Evolutionary conservation across 2,797 vertebrate species (phyloP).

Genomic region (Pangasius larnaudii): DNA sequence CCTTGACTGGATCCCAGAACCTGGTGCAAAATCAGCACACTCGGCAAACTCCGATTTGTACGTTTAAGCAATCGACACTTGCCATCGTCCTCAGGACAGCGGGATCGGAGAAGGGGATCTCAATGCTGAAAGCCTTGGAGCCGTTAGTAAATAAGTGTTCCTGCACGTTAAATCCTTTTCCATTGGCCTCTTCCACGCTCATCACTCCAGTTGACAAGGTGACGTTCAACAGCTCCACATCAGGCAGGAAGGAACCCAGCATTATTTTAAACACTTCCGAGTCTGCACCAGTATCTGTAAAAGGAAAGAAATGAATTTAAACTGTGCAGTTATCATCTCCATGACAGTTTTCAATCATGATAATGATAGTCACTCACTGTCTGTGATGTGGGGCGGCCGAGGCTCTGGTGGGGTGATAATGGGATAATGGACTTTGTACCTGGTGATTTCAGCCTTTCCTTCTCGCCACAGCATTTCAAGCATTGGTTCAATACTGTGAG

Average conservation of each 20-base stretch:
- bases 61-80: conserved; percentile 28
- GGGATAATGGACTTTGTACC: conserved; percentile 77
- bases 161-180: conserved; percentile 66
- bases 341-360: not conserved
- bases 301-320: too few species aligned
- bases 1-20: not conserved
- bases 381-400: conserved; percentile 46
- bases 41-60: not conserved
- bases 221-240: conserved; percentile 75
- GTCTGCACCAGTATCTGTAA: conserved; percentile 66
- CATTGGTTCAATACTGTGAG: conserved; percentile 76
- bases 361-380: conserved; percentile 61
- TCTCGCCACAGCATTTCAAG: conserved; percentile 75
- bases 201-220: conserved; percentile 69
- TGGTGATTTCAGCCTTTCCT: conserved; percentile 62
- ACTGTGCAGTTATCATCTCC: not conserved
- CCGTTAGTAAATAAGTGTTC: conserved; percentile 66
- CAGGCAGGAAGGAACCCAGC: conserved; percentile 72
- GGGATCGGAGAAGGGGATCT: conserved; percentile 69
- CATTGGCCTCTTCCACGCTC: conserved; percentile 64
- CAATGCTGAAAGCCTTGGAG: conserved; percentile 63
- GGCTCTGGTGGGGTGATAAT: conserved; percentile 73
- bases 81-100: conserved; percentile 70
- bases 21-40: not conserved
- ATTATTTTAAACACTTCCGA: conserved; percentile 63